phyloP scores from a whole-genome alignment of 2,888 invertebrate species.

The Melieria omissa region DNA sequence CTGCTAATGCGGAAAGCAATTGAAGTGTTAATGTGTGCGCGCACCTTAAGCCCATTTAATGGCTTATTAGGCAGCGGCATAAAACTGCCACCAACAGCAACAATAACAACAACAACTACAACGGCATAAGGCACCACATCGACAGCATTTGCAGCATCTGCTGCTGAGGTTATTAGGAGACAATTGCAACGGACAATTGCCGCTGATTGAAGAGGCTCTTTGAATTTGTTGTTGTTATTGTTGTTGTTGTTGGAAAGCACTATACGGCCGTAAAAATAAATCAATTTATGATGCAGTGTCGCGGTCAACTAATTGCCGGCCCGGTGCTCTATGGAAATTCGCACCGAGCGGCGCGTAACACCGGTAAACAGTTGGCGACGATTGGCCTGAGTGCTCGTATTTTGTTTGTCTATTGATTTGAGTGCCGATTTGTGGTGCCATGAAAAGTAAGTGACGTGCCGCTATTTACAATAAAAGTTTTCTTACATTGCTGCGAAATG shows the following conservation, averaged over 20 bases:
- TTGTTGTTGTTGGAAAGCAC: constrained; percentile 21
- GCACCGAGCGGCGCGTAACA: constrained; percentile 14
- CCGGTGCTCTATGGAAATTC: no score
- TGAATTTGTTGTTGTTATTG: constrained; percentile 1
- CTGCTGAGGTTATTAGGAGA: neutral
- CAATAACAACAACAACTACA: neutral
- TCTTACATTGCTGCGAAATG: no score
- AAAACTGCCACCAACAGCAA: constrained; percentile 18
- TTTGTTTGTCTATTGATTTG: no score
- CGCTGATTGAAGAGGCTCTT: constrained; percentile 26
- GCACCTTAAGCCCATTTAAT: constrained; percentile 34
- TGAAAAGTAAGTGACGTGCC: no score
- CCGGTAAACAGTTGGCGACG: constrained; percentile 23
- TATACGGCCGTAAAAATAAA: constrained; percentile 30
- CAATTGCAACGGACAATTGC: constrained; percentile 19
- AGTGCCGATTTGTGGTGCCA: no score
- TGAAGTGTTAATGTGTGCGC: constrained; percentile 23
- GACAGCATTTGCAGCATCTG: neutral
- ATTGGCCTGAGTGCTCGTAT: neutral
- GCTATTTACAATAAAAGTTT: no score
- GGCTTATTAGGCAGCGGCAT: constrained; percentile 30
- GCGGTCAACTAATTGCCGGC: no score
- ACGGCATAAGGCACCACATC: constrained; percentile 13
- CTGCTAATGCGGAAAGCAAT: constrained; percentile 17
- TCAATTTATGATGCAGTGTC: constrained; percentile 21